Evolutionary conservation across 1,140 invertebrate genomes (phyloP).

Genomic region (Anastrepha ludens): DNA sequence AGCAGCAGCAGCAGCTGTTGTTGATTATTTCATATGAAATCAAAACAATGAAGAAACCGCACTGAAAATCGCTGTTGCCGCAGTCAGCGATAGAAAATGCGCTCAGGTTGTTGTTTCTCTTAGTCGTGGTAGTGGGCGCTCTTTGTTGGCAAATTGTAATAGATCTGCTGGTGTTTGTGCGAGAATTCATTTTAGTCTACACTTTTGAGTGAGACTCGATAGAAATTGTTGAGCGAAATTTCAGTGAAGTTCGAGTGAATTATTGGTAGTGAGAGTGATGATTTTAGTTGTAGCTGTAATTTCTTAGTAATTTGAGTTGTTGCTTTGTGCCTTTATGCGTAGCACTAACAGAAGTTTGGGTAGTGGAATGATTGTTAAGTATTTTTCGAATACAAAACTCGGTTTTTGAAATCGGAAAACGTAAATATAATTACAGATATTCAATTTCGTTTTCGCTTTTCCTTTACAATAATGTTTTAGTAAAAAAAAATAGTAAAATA

Average conservation of each 20-base stretch:
- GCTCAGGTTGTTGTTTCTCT: background rate
- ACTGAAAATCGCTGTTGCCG: too few species aligned
- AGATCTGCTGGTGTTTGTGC: background rate
- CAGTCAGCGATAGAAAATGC: background rate
- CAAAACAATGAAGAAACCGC: constrained; percentile 1
- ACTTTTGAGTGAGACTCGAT: background rate
- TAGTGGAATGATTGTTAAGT: too few species aligned
- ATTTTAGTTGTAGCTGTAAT: too few species aligned
- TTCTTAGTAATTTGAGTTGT: too few species aligned
- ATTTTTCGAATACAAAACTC: too few species aligned
- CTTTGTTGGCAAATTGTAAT: constrained; percentile 29
- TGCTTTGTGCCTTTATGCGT: too few species aligned
- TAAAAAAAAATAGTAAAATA: too few species aligned
- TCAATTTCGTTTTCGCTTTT: too few species aligned
- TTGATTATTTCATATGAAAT: constrained; percentile 34
- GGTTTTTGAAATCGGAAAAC: too few species aligned
- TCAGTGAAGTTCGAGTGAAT: background rate
- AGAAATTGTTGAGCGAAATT: background rate
- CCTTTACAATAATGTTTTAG: too few species aligned
- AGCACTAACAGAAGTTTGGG: too few species aligned
- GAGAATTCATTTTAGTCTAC: background rate
- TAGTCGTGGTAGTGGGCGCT: background rate
- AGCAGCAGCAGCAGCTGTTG: constrained; percentile 16
- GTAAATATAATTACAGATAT: too few species aligned
- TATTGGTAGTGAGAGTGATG: background rate